Evolutionary conservation across 2,888 invertebrate genomes (phyloP).

Genomic region (Drymonia ruficornis): DNA sequence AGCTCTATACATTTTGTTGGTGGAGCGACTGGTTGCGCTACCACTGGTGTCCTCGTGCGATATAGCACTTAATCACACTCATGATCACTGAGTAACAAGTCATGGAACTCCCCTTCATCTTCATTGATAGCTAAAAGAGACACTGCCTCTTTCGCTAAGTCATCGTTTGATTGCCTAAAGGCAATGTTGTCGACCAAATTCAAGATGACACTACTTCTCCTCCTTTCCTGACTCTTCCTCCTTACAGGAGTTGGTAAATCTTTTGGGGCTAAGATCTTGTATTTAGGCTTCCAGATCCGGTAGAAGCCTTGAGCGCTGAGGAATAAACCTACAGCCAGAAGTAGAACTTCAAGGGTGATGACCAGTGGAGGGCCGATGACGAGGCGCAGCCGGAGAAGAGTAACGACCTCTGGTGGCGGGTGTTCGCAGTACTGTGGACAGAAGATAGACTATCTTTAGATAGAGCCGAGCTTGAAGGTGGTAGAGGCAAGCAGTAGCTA

Average conservation of each 20-base stretch:
- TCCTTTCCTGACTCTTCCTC: slow-evolving; percentile 44
- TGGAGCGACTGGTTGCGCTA: no score
- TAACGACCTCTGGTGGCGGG: slow-evolving; percentile 69
- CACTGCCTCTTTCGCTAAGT: slow-evolving; percentile 64
- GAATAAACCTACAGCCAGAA: slow-evolving; percentile 73
- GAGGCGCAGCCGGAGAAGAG: slow-evolving; percentile 75
- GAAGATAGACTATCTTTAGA: neutral
- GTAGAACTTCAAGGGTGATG: slow-evolving; percentile 69
- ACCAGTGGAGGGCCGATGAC: slow-evolving; percentile 80
- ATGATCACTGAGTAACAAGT: slow-evolving; percentile 48
- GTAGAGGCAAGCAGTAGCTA: no score
- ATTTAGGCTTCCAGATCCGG: slow-evolving; percentile 62
- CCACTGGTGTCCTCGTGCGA: no score
- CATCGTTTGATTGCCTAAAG: slow-evolving; percentile 47
- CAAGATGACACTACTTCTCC: slow-evolving; percentile 53
- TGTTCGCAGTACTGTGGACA: slow-evolving; percentile 61
- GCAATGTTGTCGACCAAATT: slow-evolving; percentile 57
- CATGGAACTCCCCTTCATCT: slow-evolving; percentile 58
- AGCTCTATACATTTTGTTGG: no score
- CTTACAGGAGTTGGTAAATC: slow-evolving; percentile 31
- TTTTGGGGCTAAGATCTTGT: slow-evolving; percentile 52
- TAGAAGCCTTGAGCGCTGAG: slow-evolving; percentile 69
- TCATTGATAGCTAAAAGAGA: slow-evolving; percentile 65
- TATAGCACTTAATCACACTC: slow-evolving; percentile 19
- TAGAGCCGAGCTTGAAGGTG: no score